Evolutionary conservation across 2,113 vertebrate genomes (phyloP).

Genomic region (Platichthys flesus): DNA sequence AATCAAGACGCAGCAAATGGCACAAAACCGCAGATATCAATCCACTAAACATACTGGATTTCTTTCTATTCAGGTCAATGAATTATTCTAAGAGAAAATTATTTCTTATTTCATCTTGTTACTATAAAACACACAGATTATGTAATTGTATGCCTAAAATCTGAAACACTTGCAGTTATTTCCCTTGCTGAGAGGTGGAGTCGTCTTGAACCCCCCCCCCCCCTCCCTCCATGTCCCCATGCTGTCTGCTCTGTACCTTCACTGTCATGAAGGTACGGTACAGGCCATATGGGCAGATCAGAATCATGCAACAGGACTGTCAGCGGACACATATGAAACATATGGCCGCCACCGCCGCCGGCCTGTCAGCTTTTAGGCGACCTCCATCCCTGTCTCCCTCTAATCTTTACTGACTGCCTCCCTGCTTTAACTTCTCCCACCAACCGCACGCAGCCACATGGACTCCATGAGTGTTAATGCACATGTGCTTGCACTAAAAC

Average conservation of each 20-base stretch:
- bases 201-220: neutral
- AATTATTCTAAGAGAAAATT: too few species aligned
- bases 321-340: constrained; percentile 52
- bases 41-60: too few species aligned
- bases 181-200: neutral
- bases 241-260: neutral
- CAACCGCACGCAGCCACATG: constrained; percentile 8
- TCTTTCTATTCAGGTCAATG: too few species aligned
- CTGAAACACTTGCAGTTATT: neutral
- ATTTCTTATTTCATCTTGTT: too few species aligned
- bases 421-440: constrained; percentile 20
- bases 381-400: constrained; percentile 23
- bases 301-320: constrained; percentile 34
- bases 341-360: constrained; percentile 53
- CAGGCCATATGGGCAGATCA: constrained; percentile 39
- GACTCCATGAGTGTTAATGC: neutral
- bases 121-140: too few species aligned
- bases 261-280: constrained; percentile 36
- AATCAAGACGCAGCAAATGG: too few species aligned
- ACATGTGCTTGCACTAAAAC: neutral
- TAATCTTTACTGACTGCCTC: constrained; percentile 21
- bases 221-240: neutral
- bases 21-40: too few species aligned
- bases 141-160: neutral
- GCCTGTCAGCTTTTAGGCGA: constrained; percentile 45